Evolutionary conservation across 2,113 vertebrate species (phyloP).

Genomic region (Lamprotornis superbus): DNA sequence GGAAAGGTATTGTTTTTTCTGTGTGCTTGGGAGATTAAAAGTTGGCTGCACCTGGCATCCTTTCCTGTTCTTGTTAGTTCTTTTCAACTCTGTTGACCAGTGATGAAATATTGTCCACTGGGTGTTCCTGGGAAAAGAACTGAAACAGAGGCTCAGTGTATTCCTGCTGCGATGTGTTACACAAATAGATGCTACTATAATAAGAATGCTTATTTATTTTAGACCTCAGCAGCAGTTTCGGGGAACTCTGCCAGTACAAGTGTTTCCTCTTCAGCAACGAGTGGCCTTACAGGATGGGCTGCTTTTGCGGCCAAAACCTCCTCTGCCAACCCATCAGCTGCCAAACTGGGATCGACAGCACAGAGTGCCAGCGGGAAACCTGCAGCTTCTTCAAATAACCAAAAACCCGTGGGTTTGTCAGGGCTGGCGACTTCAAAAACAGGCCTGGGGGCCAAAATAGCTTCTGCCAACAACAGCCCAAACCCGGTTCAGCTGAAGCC

Average conservation of each 20-base stretch:
- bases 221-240: slow-evolving; percentile 82
- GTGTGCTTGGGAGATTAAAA: not conserved
- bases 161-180: not conserved
- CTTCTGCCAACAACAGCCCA: slow-evolving; percentile 65
- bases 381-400: slow-evolving; percentile 74
- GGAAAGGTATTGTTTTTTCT: not conserved
- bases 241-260: slow-evolving; percentile 80
- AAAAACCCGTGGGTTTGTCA: slow-evolving; percentile 89
- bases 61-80: slow-evolving; percentile 12
- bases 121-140: not conserved
- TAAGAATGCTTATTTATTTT: slow-evolving; percentile 35
- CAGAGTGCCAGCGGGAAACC: slow-evolving; percentile 80
- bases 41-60: not conserved
- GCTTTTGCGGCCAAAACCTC: slow-evolving; percentile 94
- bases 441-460: slow-evolving; percentile 81
- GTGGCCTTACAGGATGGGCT: slow-evolving; percentile 95
- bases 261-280: slow-evolving; percentile 82
- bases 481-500: slow-evolving; percentile 81
- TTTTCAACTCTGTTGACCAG: not conserved
- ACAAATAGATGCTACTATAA: slow-evolving; percentile 2
- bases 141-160: not conserved
- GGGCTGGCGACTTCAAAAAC: slow-evolving; percentile 84
- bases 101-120: not conserved
- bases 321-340: slow-evolving; percentile 78
- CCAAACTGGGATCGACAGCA: slow-evolving; percentile 83